Evolutionary conservation across 2,113 vertebrate genomes (phyloP).

Genomic region (Dendropsophus ebraccatus): DNA sequence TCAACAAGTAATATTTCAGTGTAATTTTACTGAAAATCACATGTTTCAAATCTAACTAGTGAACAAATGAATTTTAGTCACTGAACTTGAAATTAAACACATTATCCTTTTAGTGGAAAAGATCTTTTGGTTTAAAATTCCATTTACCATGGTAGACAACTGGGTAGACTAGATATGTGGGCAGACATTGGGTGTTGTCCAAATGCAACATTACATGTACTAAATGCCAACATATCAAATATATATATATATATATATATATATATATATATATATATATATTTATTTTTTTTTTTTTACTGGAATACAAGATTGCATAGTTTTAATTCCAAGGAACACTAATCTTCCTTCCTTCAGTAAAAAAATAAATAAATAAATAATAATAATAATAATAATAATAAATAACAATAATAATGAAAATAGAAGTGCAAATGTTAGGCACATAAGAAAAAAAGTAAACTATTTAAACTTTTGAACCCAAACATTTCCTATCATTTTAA

Average conservation of each 20-base stretch:
- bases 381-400: no score
- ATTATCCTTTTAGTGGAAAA: neutral
- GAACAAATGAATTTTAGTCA: neutral
- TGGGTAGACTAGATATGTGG: neutral
- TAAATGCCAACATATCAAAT: neutral
- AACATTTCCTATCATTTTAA: no score
- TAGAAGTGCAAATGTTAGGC: no score
- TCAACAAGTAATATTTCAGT: neutral
- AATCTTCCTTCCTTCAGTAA: no score
- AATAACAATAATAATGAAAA: no score
- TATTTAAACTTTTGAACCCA: no score
- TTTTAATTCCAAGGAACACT: no score
- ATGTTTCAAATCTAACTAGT: conserved; percentile 1
- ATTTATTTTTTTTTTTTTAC: no score
- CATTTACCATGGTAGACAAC: conserved; percentile 6
- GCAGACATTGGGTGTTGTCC: conserved; percentile 16
- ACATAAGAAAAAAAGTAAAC: no score
- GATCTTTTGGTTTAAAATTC: conserved; percentile 5
- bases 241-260: neutral
- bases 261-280: neutral
- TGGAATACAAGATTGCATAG: no score
- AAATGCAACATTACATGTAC: neutral
- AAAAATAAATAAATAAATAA: no score
- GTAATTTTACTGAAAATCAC: neutral
- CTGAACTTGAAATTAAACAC: neutral